phyloP scores from a whole-genome alignment of 2,797 vertebrate genomes.

The Phyllotis vaccarum region DNA sequence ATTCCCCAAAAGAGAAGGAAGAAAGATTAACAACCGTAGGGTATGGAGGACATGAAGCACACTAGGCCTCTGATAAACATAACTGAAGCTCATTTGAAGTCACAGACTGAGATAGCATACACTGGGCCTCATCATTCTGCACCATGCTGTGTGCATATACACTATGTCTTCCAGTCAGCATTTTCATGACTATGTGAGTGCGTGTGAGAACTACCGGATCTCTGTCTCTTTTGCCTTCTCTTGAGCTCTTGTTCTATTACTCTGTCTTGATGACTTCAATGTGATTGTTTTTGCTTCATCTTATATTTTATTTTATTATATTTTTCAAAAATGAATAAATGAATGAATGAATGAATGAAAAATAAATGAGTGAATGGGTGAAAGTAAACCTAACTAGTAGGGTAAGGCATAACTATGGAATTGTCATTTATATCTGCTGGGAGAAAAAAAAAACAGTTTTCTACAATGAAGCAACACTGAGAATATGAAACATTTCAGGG shows the following conservation, averaged over 20 bases:
- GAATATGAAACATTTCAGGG: not conserved
- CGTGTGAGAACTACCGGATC: not conserved
- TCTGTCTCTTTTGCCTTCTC: not conserved
- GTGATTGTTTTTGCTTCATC: not conserved
- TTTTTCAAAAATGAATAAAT: not conserved
- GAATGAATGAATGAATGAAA: not conserved
- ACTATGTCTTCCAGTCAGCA: not conserved
- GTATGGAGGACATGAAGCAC: not conserved
- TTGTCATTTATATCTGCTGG: not conserved
- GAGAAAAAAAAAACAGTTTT: not conserved
- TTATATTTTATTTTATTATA: not conserved
- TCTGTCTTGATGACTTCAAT: not conserved
- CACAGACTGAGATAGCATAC: not conserved
- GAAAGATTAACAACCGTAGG: not conserved
- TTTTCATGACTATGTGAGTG: not conserved
- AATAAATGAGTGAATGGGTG: not conserved
- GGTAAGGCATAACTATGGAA: not conserved
- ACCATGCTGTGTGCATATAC: too few species aligned
- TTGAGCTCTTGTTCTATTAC: not conserved
- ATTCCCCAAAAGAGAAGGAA: not conserved
- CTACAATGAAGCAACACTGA: not conserved
- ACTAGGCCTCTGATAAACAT: not conserved
- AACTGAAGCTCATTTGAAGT: not conserved
- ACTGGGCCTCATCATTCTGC: too few species aligned
- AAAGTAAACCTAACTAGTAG: not conserved